phyloP scores from a whole-genome alignment of 2,113 vertebrate species.

The Dipodomys ordii region DNA sequence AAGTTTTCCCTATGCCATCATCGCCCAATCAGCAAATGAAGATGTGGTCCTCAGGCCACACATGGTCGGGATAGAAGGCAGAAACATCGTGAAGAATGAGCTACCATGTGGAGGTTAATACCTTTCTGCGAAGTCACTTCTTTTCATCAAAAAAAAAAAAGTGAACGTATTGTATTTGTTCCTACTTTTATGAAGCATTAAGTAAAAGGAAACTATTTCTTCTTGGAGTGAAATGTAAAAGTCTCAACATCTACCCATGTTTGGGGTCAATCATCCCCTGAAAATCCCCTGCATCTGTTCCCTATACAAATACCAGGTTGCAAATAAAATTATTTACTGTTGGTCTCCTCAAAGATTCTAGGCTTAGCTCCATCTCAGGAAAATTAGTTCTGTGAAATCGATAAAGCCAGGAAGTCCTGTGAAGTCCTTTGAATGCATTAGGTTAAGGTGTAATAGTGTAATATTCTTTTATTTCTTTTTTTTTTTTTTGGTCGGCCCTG shows the following conservation, averaged over 20 bases:
- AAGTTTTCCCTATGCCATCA: neutral
- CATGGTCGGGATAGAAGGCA: neutral
- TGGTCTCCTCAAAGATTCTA: neutral
- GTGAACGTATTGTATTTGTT: neutral
- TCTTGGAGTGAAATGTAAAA: neutral
- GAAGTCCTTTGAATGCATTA: no score
- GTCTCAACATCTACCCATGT: neutral
- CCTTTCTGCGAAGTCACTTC: neutral
- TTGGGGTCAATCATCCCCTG: neutral
- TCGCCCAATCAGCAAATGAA: neutral
- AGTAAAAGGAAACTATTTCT: neutral
- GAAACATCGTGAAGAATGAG: neutral
- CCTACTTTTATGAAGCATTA: neutral
- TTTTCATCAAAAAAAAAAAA: conserved; percentile 10
- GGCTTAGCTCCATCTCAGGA: neutral
- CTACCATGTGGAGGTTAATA: neutral
- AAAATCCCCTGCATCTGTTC: neutral
- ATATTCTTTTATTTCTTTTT: no score
- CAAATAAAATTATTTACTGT: neutral
- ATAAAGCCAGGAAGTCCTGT: neutral
- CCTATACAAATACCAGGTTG: neutral
- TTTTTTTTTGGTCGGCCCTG: no score
- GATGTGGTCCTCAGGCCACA: neutral
- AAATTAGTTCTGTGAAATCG: neutral
- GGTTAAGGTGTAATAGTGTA: neutral